Base-by-base conservation (phyloP, 1,140 invertebrate genomes). In the Sycophaga agraensis region DNA sequence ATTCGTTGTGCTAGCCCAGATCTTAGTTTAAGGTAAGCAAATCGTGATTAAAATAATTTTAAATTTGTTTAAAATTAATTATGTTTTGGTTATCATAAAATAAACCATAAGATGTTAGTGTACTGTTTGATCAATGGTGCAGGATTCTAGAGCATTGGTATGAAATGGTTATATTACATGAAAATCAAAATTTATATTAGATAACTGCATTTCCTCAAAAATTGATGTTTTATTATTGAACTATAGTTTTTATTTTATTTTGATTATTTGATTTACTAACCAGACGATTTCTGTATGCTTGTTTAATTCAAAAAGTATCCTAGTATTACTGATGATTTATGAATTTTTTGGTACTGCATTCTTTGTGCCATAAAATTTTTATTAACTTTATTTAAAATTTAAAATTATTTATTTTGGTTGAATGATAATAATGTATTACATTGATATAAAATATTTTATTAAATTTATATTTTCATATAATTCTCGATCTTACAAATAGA, bases 1-100 rank as follows among this genome's bases (percentile, higher is more conserved):
- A 85, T 94, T 19, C 85, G 94, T 28, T 97, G 93, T 78, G 92
- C 92, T 4, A 96, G 94, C 66, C 94, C 95, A 16, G 94, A 97
- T 83, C 84, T 96, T 28, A 93, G 91, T 77, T 84, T 94, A 58
- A 93, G 91, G 91, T 93, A 85, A 81, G 34, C 26, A 46, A 48
- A n/a, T n/a, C n/a, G n/a, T n/a, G n/a, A n/a, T n/a, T n/a, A n/a
- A n/a, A n/a, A n/a, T n/a, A n/a, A n/a, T n/a, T n/a, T n/a, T n/a
- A n/a, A n/a, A n/a, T n/a, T n/a, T n/a, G n/a, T n/a, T n/a, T n/a
- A n/a, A n/a, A n/a, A n/a, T n/a, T n/a, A n/a, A n/a, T n/a, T n/a
- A n/a, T n/a, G n/a, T n/a, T n/a, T n/a, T n/a, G n/a, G n/a, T n/a
- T n/a, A n/a, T n/a, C n/a, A n/a, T n/a, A n/a, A n/a, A n/a, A n/a